Conservation (phyloP, 2,888 invertebrate genomes). For the Tubulanus polymorphus region DNA sequence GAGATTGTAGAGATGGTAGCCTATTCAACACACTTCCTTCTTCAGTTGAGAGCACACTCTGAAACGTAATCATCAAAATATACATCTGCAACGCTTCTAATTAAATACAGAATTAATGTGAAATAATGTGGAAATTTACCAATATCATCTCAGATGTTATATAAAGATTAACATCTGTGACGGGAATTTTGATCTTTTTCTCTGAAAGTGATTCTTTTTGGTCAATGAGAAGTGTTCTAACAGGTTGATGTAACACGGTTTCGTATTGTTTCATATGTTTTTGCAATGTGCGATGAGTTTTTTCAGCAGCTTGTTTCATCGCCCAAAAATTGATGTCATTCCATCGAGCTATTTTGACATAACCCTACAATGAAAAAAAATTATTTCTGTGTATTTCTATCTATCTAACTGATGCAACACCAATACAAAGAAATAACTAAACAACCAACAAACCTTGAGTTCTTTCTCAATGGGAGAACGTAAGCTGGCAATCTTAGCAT, state of each 20-base stretch:
- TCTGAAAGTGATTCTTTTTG: slow-evolving; percentile 6
- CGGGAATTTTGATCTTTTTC: no score
- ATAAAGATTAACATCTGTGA: no score
- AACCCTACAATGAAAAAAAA: slow-evolving; percentile 59
- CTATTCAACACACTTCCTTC: no score
- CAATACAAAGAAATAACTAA: not conserved
- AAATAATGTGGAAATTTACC: no score
- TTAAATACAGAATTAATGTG: no score
- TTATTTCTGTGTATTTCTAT: no score
- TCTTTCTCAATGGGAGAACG: slow-evolving; percentile 85
- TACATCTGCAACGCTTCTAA: no score
- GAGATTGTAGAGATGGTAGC: no score
- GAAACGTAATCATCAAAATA: no score
- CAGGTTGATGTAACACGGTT: slow-evolving; percentile 29
- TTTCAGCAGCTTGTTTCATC: slow-evolving; percentile 81
- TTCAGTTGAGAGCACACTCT: no score
- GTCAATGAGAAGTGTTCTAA: slow-evolving; percentile 6
- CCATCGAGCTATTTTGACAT: slow-evolving; percentile 92
- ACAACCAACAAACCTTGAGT: slow-evolving; percentile 60
- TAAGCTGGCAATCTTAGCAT: slow-evolving; percentile 63
- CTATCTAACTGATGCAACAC: no score
- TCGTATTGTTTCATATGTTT: slow-evolving; percentile 79
- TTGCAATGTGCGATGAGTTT: slow-evolving; percentile 80
- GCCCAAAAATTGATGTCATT: slow-evolving; percentile 92
- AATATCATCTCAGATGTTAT: no score